Percentiles rank a stretch among this genome's conserved stretches.
phyloP scores from a whole-genome alignment of 1,140 invertebrate species.

The Drosophila takahashii region DNA sequence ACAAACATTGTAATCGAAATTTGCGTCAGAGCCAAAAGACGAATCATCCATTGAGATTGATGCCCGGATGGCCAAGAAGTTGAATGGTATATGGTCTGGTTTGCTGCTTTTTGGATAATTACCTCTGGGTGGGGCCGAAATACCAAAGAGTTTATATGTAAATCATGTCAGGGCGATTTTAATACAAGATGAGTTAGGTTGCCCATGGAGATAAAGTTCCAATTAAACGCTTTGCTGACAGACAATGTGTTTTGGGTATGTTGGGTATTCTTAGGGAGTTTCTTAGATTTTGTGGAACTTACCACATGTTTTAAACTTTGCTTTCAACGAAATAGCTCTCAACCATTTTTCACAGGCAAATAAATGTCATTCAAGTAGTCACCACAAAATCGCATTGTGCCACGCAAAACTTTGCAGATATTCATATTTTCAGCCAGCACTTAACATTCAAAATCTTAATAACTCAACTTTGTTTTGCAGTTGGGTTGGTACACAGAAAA shows the following conservation, averaged over 20 bases:
- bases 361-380: slow-evolving; percentile 20
- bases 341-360: slow-evolving; percentile 21
- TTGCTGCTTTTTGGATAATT: slow-evolving; percentile 9
- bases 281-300: slow-evolving; percentile 1
- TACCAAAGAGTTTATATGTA: slow-evolving; percentile 35
- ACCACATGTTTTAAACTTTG: slow-evolving; percentile 2
- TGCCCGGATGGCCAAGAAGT: slow-evolving; percentile 54
- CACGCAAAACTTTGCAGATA: slow-evolving; percentile 15
- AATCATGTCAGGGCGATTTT: slow-evolving; percentile 36
- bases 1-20: slow-evolving; percentile 60
- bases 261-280: not conserved
- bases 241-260: slow-evolving; percentile 3
- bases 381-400: slow-evolving; percentile 7
- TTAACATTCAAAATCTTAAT: slow-evolving; percentile 38
- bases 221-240: slow-evolving; percentile 25
- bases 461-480: slow-evolving; percentile 19
- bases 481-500: slow-evolving; percentile 1
- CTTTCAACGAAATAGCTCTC: not conserved
- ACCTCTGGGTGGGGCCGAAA: slow-evolving; percentile 31
- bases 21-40: slow-evolving; percentile 44
- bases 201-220: slow-evolving; percentile 14
- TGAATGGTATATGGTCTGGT: slow-evolving; percentile 46
- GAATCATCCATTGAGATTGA: slow-evolving; percentile 63
- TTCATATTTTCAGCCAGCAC: slow-evolving; percentile 15
- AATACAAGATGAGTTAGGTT: slow-evolving; percentile 12